phyloP scores from a whole-genome alignment of 1,140 invertebrate species.

The Caenorhabditis remanei region DNA sequence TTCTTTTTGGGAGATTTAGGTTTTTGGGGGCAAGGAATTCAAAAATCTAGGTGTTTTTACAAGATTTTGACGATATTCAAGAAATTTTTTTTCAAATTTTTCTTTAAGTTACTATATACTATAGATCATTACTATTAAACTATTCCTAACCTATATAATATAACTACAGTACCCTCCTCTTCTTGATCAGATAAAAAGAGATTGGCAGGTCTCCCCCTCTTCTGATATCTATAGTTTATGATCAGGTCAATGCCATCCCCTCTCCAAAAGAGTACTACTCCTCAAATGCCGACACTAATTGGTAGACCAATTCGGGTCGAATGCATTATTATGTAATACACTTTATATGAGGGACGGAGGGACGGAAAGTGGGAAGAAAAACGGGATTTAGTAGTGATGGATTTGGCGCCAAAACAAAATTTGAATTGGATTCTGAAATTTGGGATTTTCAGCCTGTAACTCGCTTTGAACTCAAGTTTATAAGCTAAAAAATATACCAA shows the following conservation, averaged over 20 bases:
- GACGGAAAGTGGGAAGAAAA: neutral
- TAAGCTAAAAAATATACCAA: too few relatives aligned
- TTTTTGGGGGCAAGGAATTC: neutral
- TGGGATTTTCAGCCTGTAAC: too few relatives aligned
- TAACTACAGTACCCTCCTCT: neutral
- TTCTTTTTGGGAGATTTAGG: neutral
- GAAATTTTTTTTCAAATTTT: too few relatives aligned
- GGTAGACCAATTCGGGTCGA: constrained; percentile 53
- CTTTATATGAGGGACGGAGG: constrained; percentile 1
- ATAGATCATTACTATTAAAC: too few relatives aligned
- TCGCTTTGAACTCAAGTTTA: too few relatives aligned
- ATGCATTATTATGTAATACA: constrained; percentile 55
- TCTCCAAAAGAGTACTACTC: neutral
- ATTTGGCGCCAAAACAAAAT: too few relatives aligned
- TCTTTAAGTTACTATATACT: too few relatives aligned
- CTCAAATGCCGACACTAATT: constrained; percentile 46
- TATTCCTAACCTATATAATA: too few relatives aligned
- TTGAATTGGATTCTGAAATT: too few relatives aligned
- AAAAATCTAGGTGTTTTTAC: neutral
- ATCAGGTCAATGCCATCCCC: constrained; percentile 52
- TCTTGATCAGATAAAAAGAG: constrained; percentile 30
- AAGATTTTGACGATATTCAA: too few relatives aligned
- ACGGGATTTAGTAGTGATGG: neutral
- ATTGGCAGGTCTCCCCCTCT: neutral
- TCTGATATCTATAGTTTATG: constrained; percentile 51